Evolutionary conservation across 2,888 invertebrate genomes (phyloP).

Genomic region (Helicoverpa assulta): DNA sequence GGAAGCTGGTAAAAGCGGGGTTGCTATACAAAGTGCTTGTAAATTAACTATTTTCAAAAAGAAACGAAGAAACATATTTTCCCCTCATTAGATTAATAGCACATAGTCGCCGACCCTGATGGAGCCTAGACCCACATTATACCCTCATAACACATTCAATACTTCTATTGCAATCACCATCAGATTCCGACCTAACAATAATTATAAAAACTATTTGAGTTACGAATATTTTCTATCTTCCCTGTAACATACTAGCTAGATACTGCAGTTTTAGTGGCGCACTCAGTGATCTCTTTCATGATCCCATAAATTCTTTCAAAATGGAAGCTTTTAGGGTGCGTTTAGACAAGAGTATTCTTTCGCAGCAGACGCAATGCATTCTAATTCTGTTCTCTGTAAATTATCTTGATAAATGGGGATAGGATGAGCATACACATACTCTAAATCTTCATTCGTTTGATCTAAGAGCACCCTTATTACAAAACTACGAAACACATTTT

Average conservation of each 20-base stretch:
- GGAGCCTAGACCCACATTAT: slow-evolving; percentile 59
- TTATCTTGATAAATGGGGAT: too few relatives aligned
- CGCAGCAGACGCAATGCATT: too few relatives aligned
- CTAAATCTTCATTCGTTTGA: too few relatives aligned
- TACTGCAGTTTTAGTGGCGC: too few relatives aligned
- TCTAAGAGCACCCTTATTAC: too few relatives aligned
- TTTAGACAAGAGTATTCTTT: too few relatives aligned
- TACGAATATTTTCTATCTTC: not conserved
- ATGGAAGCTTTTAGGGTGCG: too few relatives aligned
- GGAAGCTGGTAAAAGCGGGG: not conserved
- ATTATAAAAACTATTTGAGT: slow-evolving; percentile 23
- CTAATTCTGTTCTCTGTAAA: too few relatives aligned
- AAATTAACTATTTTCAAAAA: not conserved
- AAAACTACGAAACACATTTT: too few relatives aligned
- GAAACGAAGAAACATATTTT: slow-evolving; percentile 23
- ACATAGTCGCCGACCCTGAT: slow-evolving; percentile 49
- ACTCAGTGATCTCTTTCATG: too few relatives aligned
- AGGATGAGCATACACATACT: too few relatives aligned
- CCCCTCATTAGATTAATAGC: slow-evolving; percentile 36
- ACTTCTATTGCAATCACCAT: slow-evolving; percentile 23
- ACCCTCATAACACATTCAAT: slow-evolving; percentile 56
- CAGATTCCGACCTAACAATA: slow-evolving; percentile 41
- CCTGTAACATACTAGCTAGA: not conserved
- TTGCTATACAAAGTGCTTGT: not conserved
- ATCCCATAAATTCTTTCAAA: too few relatives aligned